Conservation (phyloP, 2,888 invertebrate species). For the Kuschelorhynchus macadamiae region DNA sequence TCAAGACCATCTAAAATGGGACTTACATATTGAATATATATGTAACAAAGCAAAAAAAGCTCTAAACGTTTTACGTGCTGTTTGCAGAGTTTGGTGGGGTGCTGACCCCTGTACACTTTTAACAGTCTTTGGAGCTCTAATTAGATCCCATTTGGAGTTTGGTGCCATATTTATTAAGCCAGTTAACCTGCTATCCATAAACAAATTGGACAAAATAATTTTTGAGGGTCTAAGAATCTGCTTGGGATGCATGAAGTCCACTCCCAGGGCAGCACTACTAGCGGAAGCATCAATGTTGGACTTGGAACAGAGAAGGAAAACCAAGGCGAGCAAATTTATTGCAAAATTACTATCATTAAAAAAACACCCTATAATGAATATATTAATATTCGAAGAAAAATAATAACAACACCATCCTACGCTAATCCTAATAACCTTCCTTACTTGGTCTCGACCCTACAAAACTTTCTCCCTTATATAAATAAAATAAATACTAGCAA, state of each 20-base stretch:
- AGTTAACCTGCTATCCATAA: too few relatives aligned
- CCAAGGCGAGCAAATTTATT: conserved; percentile 4
- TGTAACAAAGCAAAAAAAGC: conserved; percentile 12
- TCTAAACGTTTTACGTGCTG: conserved; percentile 5
- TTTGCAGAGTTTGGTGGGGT: conserved; percentile 35
- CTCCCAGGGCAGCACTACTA: not conserved
- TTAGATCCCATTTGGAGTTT: conserved; percentile 27
- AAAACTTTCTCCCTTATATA: not conserved
- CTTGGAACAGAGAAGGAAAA: not conserved
- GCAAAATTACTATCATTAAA: not conserved
- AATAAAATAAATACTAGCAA: not conserved
- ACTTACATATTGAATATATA: conserved; percentile 7
- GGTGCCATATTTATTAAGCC: not conserved
- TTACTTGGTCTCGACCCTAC: not conserved
- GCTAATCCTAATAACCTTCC: not conserved
- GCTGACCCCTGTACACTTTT: conserved; percentile 20
- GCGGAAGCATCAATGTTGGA: not conserved
- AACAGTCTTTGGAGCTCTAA: conserved; percentile 15
- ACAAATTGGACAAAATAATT: conserved; percentile 11
- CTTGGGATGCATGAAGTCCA: conserved; percentile 6
- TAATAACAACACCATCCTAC: not conserved
- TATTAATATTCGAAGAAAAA: not conserved
- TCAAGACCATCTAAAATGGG: conserved; percentile 18
- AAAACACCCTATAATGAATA: not conserved
- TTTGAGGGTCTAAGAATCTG: not conserved